Base-by-base conservation (phyloP, 2,797 vertebrate genomes). In the Sarcophilus harrisii region DNA sequence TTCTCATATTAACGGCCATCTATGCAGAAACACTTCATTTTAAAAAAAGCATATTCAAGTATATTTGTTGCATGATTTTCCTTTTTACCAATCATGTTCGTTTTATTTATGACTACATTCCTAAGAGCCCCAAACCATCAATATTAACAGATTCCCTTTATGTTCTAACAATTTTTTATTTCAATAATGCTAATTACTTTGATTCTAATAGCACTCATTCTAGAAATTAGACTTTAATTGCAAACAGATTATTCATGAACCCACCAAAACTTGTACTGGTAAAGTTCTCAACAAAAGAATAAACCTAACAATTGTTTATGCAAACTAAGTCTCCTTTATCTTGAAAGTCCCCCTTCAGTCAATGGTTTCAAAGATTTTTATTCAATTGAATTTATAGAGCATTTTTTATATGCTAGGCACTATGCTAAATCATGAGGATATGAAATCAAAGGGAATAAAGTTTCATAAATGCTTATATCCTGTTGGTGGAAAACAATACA, bases 181-280 rank as follows among this genome's bases (percentile, higher is more conserved):
- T 95, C 59, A 94, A 90, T 38, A 94, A 95, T 96, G 62, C 57
- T 93, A 96, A 91, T 96, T 94, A 91, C 66, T 92, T 89, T 89
- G 94, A 94, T 38, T 94, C 59, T 81, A 81, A 27, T 45, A 24
- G 55, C 30, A 94, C 91, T 95, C 30, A 89, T 81, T 92, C 57
- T 62, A 92, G 58, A 95, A 92, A 91, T 93, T 49, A 66, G 92
- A 94, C 62, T 58, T 92, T 92, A 95, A 96, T 57, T 95, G 66
- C 60, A 90, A 55, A 73, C 18, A 92, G 29, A 55, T 92, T 94
- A 94, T 95, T 93, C 28, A 60, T 6, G 54, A 87, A 58, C 38
- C 13, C 1, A 90, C 0, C 45, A 54, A 30, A n/a, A 32, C 0
- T 11, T 91, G 45, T 32, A 90, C 4, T 28, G 81, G 6, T 66